Percentiles rank a stretch among this genome's conserved stretches.
Evolutionary conservation across 30 jellyfish, hydroid and myxozoan species (phyloP).

Genomic region (Turritopsis dohrnii): DNA sequence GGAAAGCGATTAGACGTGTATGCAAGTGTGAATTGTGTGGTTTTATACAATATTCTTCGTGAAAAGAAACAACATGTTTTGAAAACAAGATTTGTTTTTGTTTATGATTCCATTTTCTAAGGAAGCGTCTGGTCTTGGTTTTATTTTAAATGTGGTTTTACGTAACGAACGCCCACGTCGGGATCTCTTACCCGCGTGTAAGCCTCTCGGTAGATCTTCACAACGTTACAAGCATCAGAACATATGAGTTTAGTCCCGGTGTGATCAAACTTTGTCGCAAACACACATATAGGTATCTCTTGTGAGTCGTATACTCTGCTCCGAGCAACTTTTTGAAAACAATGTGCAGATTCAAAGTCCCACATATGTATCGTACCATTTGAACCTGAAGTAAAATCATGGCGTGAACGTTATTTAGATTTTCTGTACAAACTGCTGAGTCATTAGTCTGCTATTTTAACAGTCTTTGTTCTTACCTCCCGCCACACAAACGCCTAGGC

Average conservation of each 20-base stretch:
- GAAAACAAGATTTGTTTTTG: too few species aligned
- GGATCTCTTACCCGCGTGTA: slow-evolving; percentile 76
- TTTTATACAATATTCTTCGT: too few species aligned
- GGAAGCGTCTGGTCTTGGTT: not conserved
- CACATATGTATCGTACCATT: slow-evolving; percentile 90
- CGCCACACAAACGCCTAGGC: slow-evolving; percentile 92
- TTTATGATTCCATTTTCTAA: too few species aligned
- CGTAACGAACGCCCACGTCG: not conserved
- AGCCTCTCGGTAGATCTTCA: slow-evolving; percentile 86
- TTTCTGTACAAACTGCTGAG: not conserved
- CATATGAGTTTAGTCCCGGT: slow-evolving; percentile 75
- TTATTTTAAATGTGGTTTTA: not conserved
- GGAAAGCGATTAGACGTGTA: not conserved
- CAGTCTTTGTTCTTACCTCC: slow-evolving; percentile 55
- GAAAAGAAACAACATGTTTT: not conserved
- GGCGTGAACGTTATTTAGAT: too few species aligned
- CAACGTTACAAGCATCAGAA: slow-evolving; percentile 94
- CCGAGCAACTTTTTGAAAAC: slow-evolving; percentile 83
- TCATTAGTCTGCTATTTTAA: not conserved
- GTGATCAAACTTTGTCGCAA: slow-evolving; percentile 69
- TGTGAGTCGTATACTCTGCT: slow-evolving; percentile 90
- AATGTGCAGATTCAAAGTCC: slow-evolving; percentile 91
- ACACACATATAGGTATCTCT: slow-evolving; percentile 95
- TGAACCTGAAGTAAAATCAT: slow-evolving; percentile 56
- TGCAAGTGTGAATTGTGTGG: not conserved